Evolutionary conservation across 2,113 vertebrate genomes (phyloP).

Genomic region (Polyodon spathula): DNA sequence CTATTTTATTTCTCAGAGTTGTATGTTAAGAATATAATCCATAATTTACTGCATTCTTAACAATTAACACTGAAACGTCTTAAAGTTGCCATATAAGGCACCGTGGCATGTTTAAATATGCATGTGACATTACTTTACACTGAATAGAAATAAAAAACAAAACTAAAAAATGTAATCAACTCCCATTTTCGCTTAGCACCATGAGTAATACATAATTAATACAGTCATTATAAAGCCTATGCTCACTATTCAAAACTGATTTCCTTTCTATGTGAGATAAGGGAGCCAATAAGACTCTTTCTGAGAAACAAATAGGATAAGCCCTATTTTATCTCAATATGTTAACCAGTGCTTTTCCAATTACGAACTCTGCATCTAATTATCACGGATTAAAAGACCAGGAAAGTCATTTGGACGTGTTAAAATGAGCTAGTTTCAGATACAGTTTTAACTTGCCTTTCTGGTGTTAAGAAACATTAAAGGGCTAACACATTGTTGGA

Average conservation of each 20-base stretch:
- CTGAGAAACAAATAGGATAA: no score
- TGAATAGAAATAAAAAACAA: conserved; percentile 7
- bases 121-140: conserved; percentile 5
- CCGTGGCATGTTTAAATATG: conserved; percentile 11
- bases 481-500: no score
- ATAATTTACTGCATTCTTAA: conserved; percentile 17
- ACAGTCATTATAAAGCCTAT: background rate
- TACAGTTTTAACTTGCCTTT: no score
- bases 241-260: background rate
- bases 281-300: no score
- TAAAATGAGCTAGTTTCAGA: no score
- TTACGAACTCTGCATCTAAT: no score
- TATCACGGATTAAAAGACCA: no score
- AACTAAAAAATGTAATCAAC: background rate
- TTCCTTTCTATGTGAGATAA: conserved; percentile 8
- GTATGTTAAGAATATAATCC: conserved; percentile 8
- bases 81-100: conserved; percentile 1
- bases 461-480: no score
- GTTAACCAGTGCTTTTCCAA: no score
- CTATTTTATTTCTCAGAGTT: background rate
- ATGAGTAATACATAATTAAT: conserved; percentile 14
- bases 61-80: conserved; percentile 5
- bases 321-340: no score
- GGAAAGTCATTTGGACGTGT: no score
- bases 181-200: conserved; percentile 11